Evolutionary conservation across 2,113 vertebrate genomes (phyloP), one percentile per base, ranked within the genome.

Genomic region (Centrocercus urophasianus): DNA sequence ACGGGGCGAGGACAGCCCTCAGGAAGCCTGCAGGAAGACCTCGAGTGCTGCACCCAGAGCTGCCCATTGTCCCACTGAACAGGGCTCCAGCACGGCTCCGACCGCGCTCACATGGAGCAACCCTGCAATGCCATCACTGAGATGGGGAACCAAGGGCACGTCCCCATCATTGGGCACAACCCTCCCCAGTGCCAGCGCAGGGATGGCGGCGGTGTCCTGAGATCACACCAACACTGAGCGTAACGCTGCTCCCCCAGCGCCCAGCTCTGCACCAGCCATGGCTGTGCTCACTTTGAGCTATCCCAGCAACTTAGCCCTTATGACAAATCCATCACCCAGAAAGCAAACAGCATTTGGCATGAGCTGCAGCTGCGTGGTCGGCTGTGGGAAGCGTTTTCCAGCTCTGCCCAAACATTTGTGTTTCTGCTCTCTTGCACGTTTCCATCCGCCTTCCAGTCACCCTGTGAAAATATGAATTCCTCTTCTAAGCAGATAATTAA

Each of bases 371-470:
- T 89, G 88, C 0, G 0, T 52, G 22, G 78, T 19, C 0, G 0
- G 50, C 72, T 30, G 43, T 38, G 80, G 76, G 89, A 90, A 93
- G 69, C 0, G 2, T 57, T 87, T 89, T 59, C 52, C 5, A 12
- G 74, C 17, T 54, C 67, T 95, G 83, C 93, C 94, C 82, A 92
- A 96, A 95, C 86, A 93, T 96, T 92, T 96, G 89, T 74, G 77
- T 90, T 96, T 90, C 89, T 93, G 74, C 86, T 73, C 65, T 85
- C 89, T 52, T 74, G 69, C n/a, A 3, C 6, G 4, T 76, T 94
- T 76, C 84, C 84, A 56, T 83, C 86, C 73, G 63, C n/a, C 86
- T 76, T 24, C 77, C 43, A 73, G 86, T 59, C 48, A 61, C 27
- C 74, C 78, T 40, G 59, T 27, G 47, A 82, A 90, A 82, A 75